Conservation (phyloP, 2,888 invertebrate species). For the Drosophila maculinotata region DNA sequence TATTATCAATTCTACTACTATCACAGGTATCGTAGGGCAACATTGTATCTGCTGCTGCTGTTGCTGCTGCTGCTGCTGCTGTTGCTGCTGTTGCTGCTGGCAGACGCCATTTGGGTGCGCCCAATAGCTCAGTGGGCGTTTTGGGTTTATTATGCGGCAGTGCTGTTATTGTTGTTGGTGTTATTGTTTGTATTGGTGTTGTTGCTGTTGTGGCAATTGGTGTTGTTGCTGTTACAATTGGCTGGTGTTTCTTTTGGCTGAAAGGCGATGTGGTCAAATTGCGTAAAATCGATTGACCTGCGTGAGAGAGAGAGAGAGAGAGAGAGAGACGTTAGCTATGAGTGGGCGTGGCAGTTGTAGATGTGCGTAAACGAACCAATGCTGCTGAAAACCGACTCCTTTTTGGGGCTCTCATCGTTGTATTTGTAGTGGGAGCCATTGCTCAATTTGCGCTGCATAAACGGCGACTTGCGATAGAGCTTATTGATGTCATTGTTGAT, state of each 20-base stretch:
- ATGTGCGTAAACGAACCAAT: slow-evolving; percentile 71
- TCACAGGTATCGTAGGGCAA: slow-evolving; percentile 63
- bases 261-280: slow-evolving; percentile 85
- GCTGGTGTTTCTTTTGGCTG: slow-evolving; percentile 83
- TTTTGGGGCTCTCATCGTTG: slow-evolving; percentile 82
- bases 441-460: slow-evolving; percentile 83
- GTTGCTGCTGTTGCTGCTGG: slow-evolving; percentile 36
- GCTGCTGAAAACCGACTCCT: slow-evolving; percentile 84
- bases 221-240: slow-evolving; percentile 37
- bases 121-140: slow-evolving; percentile 37
- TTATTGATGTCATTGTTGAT: slow-evolving; percentile 58
- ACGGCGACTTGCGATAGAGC: slow-evolving; percentile 84
- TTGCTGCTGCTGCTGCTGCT: neutral
- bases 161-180: slow-evolving; percentile 45
- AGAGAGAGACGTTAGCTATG: neutral
- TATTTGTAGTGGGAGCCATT: slow-evolving; percentile 70
- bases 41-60: slow-evolving; percentile 25
- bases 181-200: slow-evolving; percentile 33
- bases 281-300: slow-evolving; percentile 84
- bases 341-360: too few species aligned
- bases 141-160: slow-evolving; percentile 45
- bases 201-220: slow-evolving; percentile 26
- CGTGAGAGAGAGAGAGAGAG: neutral
- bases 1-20: slow-evolving; percentile 60
- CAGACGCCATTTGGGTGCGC: slow-evolving; percentile 58